These are phyloP conservation scores for Glossophaga mutica DNA, from an alignment of 2,797 vertebrate species.

Conservation along the genomic window DNA sequence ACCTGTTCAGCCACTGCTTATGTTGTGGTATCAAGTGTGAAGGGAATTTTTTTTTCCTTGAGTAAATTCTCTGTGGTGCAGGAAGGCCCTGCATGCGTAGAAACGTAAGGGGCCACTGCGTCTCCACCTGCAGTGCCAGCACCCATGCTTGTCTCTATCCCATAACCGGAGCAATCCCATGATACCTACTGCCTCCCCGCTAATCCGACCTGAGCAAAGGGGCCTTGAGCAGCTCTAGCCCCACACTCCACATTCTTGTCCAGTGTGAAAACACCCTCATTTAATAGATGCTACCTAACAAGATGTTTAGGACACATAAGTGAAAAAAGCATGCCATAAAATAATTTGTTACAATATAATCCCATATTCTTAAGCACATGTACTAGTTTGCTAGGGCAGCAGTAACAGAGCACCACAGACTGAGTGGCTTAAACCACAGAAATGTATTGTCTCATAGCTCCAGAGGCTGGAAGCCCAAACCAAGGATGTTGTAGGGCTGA, in stretches of 20 bases:
- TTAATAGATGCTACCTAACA: neutral
- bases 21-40: neutral
- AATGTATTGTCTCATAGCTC: neutral
- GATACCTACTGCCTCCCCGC: neutral
- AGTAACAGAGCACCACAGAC: neutral
- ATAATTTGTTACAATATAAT: neutral
- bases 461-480: neutral
- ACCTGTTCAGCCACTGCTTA: neutral
- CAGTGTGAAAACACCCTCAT: neutral
- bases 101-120: neutral
- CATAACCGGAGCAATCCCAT: neutral
- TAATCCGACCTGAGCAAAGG: neutral
- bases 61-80: neutral
- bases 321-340: neutral
- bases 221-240: neutral
- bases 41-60: neutral
- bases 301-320: neutral
- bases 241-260: neutral
- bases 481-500: neutral
- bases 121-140: neutral
- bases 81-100: neutral
- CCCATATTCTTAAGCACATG: neutral
- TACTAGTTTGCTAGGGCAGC: neutral
- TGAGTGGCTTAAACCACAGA: neutral
- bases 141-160: neutral